These are phyloP conservation scores for Tetramorium parvispinum DNA, from an alignment of 1,140 invertebrate genomes.

Conservation along the genomic window DNA sequence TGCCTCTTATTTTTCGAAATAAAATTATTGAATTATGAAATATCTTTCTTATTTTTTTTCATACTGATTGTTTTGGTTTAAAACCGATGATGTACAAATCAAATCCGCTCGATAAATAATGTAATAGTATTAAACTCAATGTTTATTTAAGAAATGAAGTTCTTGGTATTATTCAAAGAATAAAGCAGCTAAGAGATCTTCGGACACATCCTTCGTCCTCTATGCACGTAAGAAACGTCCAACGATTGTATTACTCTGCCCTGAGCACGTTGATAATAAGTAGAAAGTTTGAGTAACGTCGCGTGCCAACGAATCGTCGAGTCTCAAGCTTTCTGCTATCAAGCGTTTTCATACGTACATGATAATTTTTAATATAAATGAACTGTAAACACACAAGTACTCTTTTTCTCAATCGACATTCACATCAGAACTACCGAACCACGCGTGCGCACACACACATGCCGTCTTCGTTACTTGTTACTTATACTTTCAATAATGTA, in stretches of 20 bases:
- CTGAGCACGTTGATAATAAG: constrained; percentile 35
- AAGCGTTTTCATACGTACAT: not conserved
- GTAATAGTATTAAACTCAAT: not conserved
- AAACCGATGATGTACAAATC: not conserved
- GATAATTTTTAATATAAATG: constrained; percentile 19
- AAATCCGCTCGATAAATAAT: not conserved
- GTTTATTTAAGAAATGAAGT: not conserved
- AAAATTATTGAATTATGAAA: not conserved
- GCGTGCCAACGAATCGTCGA: not conserved
- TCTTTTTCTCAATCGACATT: not conserved
- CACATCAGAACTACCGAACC: not conserved
- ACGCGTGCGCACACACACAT: not conserved
- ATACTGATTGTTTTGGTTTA: not conserved
- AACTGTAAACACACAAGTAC: not conserved
- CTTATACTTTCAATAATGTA: constrained; percentile 45
- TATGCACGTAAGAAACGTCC: not conserved
- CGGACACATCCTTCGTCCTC: not conserved
- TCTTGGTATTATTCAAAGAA: not conserved
- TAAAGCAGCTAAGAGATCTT: not conserved
- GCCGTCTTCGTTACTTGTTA: constrained; percentile 2
- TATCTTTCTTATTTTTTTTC: not conserved
- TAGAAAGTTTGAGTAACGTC: constrained; percentile 21
- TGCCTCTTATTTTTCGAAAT: not conserved
- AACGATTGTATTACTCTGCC: not conserved
- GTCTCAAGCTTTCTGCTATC: constrained; percentile 12